These are phyloP conservation scores for Heliconius himera DNA, from an alignment of 1,140 invertebrate species.

Conservation along the genomic window DNA sequence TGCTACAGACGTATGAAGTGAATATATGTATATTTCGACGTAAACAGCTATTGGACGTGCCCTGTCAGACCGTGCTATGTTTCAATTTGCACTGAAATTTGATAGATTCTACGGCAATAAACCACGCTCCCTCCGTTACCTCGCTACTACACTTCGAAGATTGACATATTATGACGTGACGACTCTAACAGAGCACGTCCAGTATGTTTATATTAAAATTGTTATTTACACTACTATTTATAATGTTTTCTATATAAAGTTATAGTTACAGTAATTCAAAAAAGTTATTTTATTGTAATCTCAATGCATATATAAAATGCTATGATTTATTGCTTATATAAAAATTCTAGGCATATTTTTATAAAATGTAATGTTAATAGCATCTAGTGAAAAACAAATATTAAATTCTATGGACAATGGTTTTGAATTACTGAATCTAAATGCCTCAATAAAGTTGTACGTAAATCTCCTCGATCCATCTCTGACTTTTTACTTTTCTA, in stretches of 20 bases:
- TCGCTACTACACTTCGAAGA: not conserved
- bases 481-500: not conserved
- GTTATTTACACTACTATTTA: not conserved
- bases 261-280: conserved; percentile 1
- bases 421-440: not conserved
- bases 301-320: not conserved
- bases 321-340: not conserved
- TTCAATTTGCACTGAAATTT: conserved; percentile 12
- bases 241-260: not conserved
- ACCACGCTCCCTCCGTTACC: not conserved
- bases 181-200: not conserved
- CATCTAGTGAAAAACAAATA: too few relatives aligned
- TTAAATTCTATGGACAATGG: too few relatives aligned
- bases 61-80: not conserved
- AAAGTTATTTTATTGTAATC: not conserved
- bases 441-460: not conserved
- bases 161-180: not conserved
- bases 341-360: not conserved
- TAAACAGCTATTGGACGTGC: conserved; percentile 5
- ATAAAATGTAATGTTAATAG: too few relatives aligned
- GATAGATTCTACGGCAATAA: not conserved
- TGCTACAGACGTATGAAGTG: not conserved
- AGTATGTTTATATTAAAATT: not conserved
- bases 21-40: not conserved
- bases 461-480: not conserved